phyloP scores from a whole-genome alignment of 2,888 invertebrate species.

The Phengaris arion region DNA sequence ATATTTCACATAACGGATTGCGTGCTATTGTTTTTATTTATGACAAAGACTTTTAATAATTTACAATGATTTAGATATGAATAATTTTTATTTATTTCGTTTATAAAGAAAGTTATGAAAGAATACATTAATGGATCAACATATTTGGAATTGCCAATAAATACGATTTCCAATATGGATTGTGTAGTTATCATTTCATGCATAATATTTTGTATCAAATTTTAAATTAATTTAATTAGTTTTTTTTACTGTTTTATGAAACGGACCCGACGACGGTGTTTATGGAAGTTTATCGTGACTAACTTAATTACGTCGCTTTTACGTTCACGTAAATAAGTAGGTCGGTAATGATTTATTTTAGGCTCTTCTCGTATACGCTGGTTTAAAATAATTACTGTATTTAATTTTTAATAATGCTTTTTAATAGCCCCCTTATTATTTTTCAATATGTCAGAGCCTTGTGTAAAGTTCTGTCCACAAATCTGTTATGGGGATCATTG shows the following conservation, averaged over 20 bases:
- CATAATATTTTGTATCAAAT: conserved; percentile 1
- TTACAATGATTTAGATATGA: neutral
- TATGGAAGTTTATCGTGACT: conserved; percentile 19
- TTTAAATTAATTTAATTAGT: neutral
- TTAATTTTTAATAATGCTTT: neutral
- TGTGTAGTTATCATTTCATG: neutral
- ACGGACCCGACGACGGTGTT: neutral
- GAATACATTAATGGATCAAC: no score
- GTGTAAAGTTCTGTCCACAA: neutral
- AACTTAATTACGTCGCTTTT: conserved; percentile 21
- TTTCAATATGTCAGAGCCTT: neutral
- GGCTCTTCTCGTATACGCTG: conserved; percentile 18
- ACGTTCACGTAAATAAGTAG: conserved; percentile 21
- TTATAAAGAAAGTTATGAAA: no score
- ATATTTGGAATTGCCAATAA: no score
- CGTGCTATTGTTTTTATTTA: conserved; percentile 19
- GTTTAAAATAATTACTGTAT: conserved; percentile 5
- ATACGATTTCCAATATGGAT: neutral
- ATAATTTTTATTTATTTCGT: no score
- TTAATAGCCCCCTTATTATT: neutral
- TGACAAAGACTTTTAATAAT: neutral
- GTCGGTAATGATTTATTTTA: conserved; percentile 19
- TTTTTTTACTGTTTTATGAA: conserved; percentile 6
- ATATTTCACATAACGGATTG: neutral
- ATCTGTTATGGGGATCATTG: conserved; percentile 3